Conservation (phyloP, 2,113 vertebrate species). For the Galemys pyrenaicus region DNA sequence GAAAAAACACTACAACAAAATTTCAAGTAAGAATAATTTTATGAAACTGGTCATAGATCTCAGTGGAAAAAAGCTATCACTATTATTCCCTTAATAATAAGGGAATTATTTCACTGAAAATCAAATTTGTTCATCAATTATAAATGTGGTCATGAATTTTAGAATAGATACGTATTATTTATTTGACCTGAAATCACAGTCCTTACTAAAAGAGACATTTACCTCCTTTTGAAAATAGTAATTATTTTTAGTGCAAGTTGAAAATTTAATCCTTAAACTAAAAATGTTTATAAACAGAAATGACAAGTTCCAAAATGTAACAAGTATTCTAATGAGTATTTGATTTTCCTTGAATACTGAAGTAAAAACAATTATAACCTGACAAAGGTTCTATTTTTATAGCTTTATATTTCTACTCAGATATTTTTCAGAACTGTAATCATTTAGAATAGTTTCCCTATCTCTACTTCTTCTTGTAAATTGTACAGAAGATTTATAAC, state of each 20-base stretch:
- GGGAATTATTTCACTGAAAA: not conserved
- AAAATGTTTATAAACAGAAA: slow-evolving; percentile 25
- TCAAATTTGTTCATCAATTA: not conserved
- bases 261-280: slow-evolving; percentile 19
- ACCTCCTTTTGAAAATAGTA: not conserved
- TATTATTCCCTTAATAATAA: not conserved
- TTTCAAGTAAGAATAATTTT: slow-evolving; percentile 15
- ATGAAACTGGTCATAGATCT: slow-evolving; percentile 13
- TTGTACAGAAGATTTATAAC: not conserved
- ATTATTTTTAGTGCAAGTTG: not conserved
- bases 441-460: not conserved
- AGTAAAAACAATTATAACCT: not conserved
- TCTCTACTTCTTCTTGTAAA: not conserved
- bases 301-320: not conserved
- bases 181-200: not conserved
- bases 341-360: slow-evolving; percentile 12
- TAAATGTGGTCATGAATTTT: not conserved
- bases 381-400: not conserved
- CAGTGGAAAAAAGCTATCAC: not conserved
- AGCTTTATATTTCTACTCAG: not conserved
- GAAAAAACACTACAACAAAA: not conserved
- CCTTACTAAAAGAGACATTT: not conserved
- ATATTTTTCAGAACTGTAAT: not conserved
- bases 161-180: not conserved
- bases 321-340: not conserved